Conservation (phyloP, 2,113 vertebrate species). For the Cephalopholis sonnerati region DNA sequence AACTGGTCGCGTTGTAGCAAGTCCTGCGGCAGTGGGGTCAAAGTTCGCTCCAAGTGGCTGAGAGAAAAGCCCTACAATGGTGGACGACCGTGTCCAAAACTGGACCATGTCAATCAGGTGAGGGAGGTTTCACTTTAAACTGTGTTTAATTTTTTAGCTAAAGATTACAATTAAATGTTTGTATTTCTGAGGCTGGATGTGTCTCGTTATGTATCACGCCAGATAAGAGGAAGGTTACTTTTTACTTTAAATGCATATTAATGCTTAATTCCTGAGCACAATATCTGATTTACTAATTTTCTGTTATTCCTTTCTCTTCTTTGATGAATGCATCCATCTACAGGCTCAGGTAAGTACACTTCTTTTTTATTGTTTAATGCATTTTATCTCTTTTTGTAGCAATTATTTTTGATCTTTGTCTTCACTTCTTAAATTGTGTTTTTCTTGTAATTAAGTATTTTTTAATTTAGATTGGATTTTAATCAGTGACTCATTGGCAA, state of each 20-base stretch:
- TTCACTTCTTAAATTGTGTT: neutral
- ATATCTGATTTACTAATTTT: constrained; percentile 1
- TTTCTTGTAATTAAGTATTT: neutral
- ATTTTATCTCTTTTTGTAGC: neutral
- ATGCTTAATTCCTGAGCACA: neutral
- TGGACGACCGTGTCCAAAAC: constrained; percentile 95
- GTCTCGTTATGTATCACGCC: neutral
- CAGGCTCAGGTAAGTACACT: constrained; percentile 81
- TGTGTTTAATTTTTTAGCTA: neutral
- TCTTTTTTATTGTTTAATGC: neutral
- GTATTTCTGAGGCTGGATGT: neutral
- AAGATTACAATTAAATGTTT: neutral
- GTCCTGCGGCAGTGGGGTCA: constrained; percentile 97
- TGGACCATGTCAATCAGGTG: constrained; percentile 98
- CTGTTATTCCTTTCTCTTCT: constrained; percentile 27
- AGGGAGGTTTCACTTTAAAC: constrained; percentile 26
- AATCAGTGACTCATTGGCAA: too few species aligned
- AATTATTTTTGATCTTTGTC: neutral
- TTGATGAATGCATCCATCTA: constrained; percentile 29
- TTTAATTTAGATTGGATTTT: too few species aligned
- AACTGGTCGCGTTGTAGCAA: constrained; percentile 99
- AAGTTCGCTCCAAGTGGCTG: constrained; percentile 98
- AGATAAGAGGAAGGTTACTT: neutral
- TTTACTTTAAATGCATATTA: neutral
- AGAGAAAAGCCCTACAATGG: constrained; percentile 98